A percentile compares a stretch with the other conserved stretches of the same genome.
phyloP scores from a whole-genome alignment of 2,888 invertebrate species.

The Electrophaes corylata region DNA sequence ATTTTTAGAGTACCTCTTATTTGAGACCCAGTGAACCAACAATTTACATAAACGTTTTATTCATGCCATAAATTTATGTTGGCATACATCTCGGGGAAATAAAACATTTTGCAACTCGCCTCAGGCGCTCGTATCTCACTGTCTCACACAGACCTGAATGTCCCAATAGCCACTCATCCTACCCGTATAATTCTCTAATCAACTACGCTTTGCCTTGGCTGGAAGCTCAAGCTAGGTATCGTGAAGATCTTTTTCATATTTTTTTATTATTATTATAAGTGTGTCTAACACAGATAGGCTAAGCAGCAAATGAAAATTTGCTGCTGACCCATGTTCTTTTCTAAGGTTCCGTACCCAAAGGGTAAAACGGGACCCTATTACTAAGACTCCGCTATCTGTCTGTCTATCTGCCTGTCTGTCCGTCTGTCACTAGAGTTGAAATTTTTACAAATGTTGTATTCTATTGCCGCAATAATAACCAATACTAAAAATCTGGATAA shows the following conservation, averaged over 20 bases:
- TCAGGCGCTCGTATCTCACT: constrained; percentile 22
- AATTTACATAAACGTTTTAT: constrained; percentile 30
- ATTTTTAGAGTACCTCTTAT: constrained; percentile 14
- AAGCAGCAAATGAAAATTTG: too few relatives aligned
- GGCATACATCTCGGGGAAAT: constrained; percentile 17
- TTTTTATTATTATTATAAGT: too few relatives aligned
- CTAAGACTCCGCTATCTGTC: too few relatives aligned
- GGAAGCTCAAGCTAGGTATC: not conserved
- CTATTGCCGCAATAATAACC: too few relatives aligned
- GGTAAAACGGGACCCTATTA: too few relatives aligned
- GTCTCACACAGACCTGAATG: constrained; percentile 11
- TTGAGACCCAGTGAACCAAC: constrained; percentile 12
- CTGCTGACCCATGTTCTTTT: too few relatives aligned
- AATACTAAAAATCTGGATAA: too few relatives aligned
- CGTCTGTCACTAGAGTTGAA: too few relatives aligned
- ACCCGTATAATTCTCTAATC: constrained; percentile 23
- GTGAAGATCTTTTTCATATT: too few relatives aligned
- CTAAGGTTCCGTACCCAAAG: too few relatives aligned
- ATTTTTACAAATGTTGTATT: too few relatives aligned
- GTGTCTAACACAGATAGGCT: not conserved
- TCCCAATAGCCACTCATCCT: constrained; percentile 17
- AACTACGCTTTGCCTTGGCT: constrained; percentile 7
- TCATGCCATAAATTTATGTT: constrained; percentile 29
- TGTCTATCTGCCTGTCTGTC: too few relatives aligned
- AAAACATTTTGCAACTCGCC: constrained; percentile 23